phyloP scores from a whole-genome alignment of 2,113 vertebrate genomes.

The Vulpes lagopus region DNA sequence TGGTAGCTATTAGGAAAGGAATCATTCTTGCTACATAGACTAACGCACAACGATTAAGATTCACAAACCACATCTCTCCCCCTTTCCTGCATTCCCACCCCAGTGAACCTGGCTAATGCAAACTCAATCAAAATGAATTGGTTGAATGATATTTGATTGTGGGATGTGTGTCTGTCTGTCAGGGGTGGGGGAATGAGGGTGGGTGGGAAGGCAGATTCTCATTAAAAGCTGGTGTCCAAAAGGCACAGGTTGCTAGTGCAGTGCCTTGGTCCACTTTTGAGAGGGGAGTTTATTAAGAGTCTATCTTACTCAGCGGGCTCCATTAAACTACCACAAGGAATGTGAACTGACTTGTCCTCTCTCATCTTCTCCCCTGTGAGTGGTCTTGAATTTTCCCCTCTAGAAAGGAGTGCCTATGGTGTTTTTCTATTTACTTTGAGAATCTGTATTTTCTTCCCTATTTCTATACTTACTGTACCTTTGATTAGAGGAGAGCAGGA shows the following conservation, averaged over 20 bases:
- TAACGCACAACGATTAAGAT: background rate
- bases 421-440: slow-evolving; percentile 8
- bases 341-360: background rate
- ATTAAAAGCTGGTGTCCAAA: background rate
- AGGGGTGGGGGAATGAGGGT: accelerated
- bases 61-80: background rate
- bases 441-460: background rate
- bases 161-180: background rate
- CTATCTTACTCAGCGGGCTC: background rate
- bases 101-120: slow-evolving; percentile 5
- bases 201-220: background rate
- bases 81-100: background rate
- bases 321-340: background rate
- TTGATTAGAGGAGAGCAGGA: background rate
- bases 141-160: background rate
- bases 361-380: background rate
- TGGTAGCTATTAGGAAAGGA: slow-evolving; percentile 65
- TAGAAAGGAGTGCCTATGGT: background rate
- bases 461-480: background rate
- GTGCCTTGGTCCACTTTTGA: background rate
- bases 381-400: background rate
- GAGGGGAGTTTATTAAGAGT: background rate
- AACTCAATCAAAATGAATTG: background rate
- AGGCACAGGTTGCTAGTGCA: background rate
- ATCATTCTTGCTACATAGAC: slow-evolving; percentile 6